phyloP scores from a whole-genome alignment of 2,113 vertebrate species.

The Nicator chloris region DNA sequence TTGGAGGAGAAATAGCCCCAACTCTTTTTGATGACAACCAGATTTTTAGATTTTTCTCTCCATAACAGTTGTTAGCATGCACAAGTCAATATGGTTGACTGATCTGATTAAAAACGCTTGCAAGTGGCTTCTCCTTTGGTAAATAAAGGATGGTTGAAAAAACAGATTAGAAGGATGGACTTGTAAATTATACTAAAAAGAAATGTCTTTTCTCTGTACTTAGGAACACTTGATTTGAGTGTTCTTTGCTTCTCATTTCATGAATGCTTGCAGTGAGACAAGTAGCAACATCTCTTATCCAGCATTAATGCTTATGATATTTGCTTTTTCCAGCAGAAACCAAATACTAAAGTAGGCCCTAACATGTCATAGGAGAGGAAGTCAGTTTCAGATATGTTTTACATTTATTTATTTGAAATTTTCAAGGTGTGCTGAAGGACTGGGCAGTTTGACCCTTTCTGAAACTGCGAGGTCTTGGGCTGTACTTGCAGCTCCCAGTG shows the following conservation, averaged over 20 bases:
- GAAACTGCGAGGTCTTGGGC: neutral
- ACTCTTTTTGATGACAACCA: neutral
- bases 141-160: constrained; percentile 3
- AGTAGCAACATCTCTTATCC: neutral
- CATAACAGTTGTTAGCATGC: neutral
- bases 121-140: neutral
- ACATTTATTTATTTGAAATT: neutral
- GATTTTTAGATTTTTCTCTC: neutral
- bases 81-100: neutral
- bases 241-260: neutral
- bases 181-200: neutral
- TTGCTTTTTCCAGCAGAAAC: neutral
- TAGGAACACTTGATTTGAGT: neutral
- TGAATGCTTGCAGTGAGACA: neutral
- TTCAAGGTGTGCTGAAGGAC: neutral
- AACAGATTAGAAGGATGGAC: neutral
- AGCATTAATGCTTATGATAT: neutral
- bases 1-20: neutral
- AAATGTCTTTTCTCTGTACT: neutral
- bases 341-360: neutral
- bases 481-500: neutral
- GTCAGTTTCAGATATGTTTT: neutral
- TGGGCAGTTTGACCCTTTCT: neutral
- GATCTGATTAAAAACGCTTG: neutral
- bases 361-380: neutral